phyloP scores from a whole-genome alignment of 1,140 invertebrate species.

The Brachionus paranguensis region DNA sequence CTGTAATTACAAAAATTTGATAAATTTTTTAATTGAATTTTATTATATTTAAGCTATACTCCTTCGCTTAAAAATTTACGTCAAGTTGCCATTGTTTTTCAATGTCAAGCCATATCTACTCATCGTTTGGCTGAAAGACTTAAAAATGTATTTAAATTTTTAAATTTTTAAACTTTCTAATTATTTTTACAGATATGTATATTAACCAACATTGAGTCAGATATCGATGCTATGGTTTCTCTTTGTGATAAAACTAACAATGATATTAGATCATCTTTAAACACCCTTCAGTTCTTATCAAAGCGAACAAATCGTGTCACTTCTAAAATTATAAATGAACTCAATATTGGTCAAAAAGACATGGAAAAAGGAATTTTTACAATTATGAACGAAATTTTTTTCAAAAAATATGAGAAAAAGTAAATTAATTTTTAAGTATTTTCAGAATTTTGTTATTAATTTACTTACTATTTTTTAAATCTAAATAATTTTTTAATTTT shows the following conservation, averaged over 20 bases:
- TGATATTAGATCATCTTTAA: slow-evolving; percentile 81
- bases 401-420: slow-evolving; percentile 54
- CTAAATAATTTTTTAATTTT: neutral
- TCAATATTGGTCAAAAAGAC: slow-evolving; percentile 76
- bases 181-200: slow-evolving; percentile 63
- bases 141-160: slow-evolving; percentile 46
- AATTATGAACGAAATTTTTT: slow-evolving; percentile 76
- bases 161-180: neutral
- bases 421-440: slow-evolving; percentile 42
- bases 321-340: slow-evolving; percentile 63
- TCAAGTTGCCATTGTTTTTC: slow-evolving; percentile 68
- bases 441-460: slow-evolving; percentile 41
- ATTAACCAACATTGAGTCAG: slow-evolving; percentile 66
- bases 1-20: slow-evolving; percentile 52
- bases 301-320: slow-evolving; percentile 58
- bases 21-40: neutral
- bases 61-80: slow-evolving; percentile 70
- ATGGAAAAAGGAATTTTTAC: slow-evolving; percentile 74
- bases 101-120: slow-evolving; percentile 65
- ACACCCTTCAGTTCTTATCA: slow-evolving; percentile 72
- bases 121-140: slow-evolving; percentile 54
- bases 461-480: slow-evolving; percentile 17
- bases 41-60: slow-evolving; percentile 61
- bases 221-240: slow-evolving; percentile 65
- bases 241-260: slow-evolving; percentile 74